Conservation (phyloP, 2,113 vertebrate species). For the Aegithalos caudatus region DNA sequence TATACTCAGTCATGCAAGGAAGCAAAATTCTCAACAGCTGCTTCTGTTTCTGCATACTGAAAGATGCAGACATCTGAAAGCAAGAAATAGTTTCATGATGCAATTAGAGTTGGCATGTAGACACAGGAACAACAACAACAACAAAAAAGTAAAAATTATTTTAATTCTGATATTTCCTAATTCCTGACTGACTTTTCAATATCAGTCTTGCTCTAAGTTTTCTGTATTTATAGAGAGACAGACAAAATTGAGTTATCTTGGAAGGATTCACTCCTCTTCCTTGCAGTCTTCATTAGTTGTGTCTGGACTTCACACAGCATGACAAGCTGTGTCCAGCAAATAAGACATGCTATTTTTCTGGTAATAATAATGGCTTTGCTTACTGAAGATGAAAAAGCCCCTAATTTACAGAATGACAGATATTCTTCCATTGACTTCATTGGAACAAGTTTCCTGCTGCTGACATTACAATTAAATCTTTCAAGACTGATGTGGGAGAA, state of each 20-base stretch:
- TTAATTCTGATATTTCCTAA: neutral
- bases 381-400: neutral
- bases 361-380: neutral
- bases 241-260: neutral
- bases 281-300: neutral
- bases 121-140: neutral
- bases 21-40: neutral
- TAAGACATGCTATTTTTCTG: neutral
- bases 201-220: neutral
- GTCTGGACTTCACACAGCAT: neutral
- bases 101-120: neutral
- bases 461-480: constrained; percentile 25
- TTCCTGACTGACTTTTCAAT: neutral
- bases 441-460: neutral
- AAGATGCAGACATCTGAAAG: neutral
- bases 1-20: neutral
- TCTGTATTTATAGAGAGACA: neutral
- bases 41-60: neutral
- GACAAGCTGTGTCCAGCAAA: neutral
- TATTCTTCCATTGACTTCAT: neutral
- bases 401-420: neutral
- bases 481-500: neutral
- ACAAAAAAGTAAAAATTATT: neutral
- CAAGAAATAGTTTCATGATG: neutral
- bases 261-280: neutral